These are phyloP conservation scores for Labroides dimidiatus DNA, from an alignment of 2,797 vertebrate genomes.

Conservation along the genomic window DNA sequence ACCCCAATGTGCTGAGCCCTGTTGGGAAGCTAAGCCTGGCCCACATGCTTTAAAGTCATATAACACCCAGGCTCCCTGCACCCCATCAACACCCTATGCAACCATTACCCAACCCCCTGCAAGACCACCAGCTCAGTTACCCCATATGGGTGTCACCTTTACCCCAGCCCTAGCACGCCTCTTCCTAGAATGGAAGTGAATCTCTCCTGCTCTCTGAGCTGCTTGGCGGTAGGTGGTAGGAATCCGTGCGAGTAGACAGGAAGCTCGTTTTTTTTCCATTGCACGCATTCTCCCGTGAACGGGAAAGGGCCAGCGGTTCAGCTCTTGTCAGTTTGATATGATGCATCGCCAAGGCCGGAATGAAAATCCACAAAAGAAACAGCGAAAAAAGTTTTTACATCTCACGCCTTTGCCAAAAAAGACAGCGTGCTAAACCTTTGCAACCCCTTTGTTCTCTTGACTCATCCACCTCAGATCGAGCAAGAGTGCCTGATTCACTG, in stretches of 20 bases:
- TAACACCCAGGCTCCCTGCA: conserved; percentile 66
- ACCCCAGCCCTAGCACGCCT: conserved; percentile 40
- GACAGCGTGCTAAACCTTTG: conserved; percentile 74
- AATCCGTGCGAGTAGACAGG: conserved; percentile 64
- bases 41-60: conserved; percentile 78
- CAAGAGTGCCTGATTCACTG: conserved; percentile 74
- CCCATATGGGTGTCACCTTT: conserved; percentile 74
- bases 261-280: conserved; percentile 49
- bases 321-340: conserved; percentile 75
- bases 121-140: conserved; percentile 60
- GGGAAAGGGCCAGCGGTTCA: conserved; percentile 70
- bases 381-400: conserved; percentile 72
- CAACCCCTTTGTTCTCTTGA: conserved; percentile 79
- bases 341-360: conserved; percentile 73
- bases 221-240: conserved; percentile 62
- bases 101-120: conserved; percentile 44
- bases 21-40: conserved; percentile 74
- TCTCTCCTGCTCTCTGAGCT: conserved; percentile 37
- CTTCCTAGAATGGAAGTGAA: conserved; percentile 71
- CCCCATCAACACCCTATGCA: conserved; percentile 53
- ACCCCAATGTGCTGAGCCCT: conserved; percentile 82
- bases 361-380: conserved; percentile 67
- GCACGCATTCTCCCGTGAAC: conserved; percentile 62
- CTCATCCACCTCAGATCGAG: conserved; percentile 75
- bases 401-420: conserved; percentile 77